Conservation (phyloP, 2,797 vertebrate genomes). For the Pangasius macronema region DNA sequence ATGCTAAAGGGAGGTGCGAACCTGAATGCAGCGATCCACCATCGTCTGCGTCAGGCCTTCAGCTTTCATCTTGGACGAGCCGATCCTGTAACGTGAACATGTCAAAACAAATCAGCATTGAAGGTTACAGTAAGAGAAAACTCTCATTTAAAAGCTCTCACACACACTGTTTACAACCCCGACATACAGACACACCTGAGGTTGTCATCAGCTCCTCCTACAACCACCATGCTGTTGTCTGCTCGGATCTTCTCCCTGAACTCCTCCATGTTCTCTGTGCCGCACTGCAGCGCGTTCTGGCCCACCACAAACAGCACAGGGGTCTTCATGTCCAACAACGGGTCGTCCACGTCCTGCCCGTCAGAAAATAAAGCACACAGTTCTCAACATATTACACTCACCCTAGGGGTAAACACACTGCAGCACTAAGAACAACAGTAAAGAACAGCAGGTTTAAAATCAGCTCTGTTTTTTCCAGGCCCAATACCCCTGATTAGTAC, state of each 20-base stretch:
- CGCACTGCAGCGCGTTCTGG: conserved; percentile 92
- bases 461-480: not conserved
- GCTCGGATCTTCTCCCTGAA: conserved; percentile 94
- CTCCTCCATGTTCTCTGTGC: conserved; percentile 92
- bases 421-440: not conserved
- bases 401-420: not conserved
- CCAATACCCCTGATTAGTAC: not conserved
- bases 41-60: conserved; percentile 96
- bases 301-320: conserved; percentile 95
- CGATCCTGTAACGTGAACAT: conserved; percentile 81
- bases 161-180: not conserved
- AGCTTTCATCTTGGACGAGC: conserved; percentile 91
- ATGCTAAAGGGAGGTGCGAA: conserved; percentile 52
- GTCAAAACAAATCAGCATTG: not conserved
- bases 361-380: not conserved
- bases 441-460: not conserved
- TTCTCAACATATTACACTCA: not conserved
- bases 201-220: conserved; percentile 95
- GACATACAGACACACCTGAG: conserved; percentile 79
- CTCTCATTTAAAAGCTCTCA: not conserved
- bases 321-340: conserved; percentile 96
- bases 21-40: conserved; percentile 98
- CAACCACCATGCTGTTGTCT: conserved; percentile 96
- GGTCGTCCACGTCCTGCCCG: conserved; percentile 92
- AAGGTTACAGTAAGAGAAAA: not conserved